These are phyloP conservation scores for Mesorhabditis belari DNA, from an alignment of 2,888 invertebrate species.

Conservation along the genomic window DNA sequence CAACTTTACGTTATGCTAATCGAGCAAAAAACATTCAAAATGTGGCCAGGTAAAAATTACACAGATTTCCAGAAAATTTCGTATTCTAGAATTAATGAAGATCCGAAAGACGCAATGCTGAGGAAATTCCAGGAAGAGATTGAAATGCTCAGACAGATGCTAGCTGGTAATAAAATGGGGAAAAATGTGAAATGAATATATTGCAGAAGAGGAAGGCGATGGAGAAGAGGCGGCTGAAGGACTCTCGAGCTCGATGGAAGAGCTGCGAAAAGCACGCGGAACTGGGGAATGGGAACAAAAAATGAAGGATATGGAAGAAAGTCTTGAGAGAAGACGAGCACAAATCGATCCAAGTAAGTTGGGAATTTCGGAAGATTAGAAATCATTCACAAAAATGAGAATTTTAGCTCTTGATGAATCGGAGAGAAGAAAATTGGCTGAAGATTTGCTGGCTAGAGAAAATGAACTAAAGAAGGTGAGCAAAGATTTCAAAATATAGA, in stretches of 20 bases:
- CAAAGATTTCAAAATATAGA: too few relatives aligned
- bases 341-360: constrained; percentile 53
- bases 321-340: constrained; percentile 51
- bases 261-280: constrained; percentile 3
- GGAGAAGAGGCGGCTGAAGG: constrained; percentile 26
- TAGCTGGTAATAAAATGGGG: constrained; percentile 59
- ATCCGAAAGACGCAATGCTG: constrained; percentile 89
- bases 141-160: constrained; percentile 76
- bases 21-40: constrained; percentile 81
- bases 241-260: constrained; percentile 2
- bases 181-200: not conserved
- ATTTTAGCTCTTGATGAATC: not conserved
- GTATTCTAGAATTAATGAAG: constrained; percentile 77
- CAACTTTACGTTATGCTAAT: constrained; percentile 84
- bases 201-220: constrained; percentile 21
- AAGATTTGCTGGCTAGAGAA: constrained; percentile 44
- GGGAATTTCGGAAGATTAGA: too few relatives aligned
- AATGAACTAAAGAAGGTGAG: constrained; percentile 24
- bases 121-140: constrained; percentile 94
- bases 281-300: constrained; percentile 51
- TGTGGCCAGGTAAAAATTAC: constrained; percentile 12
- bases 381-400: too few relatives aligned
- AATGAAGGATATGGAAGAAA: constrained; percentile 57
- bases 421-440: constrained; percentile 44
- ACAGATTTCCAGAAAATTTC: not conserved